A percentile compares a stretch with the other conserved stretches of the same genome.
phyloP scores from a whole-genome alignment of 2,888 invertebrate species.

The Calameuta pallipes region DNA sequence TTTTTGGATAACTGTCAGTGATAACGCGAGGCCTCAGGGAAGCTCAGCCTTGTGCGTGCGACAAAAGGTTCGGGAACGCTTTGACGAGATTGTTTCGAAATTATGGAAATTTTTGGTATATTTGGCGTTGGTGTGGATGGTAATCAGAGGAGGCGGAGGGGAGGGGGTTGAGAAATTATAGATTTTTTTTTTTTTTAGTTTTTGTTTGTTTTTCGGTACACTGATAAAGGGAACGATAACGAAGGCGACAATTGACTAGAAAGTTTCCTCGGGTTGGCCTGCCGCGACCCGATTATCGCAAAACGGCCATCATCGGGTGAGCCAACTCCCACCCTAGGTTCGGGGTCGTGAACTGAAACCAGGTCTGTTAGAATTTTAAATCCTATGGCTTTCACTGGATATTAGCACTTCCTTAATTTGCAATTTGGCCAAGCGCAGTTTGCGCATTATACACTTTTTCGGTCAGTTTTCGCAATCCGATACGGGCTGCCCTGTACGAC shows the following conservation, averaged over 20 bases:
- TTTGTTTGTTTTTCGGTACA: neutral
- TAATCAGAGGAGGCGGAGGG: neutral
- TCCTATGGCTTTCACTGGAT: neutral
- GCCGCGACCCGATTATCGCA: neutral
- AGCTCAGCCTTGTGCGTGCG: neutral
- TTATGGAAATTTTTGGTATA: neutral
- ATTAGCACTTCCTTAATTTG: conserved; percentile 6
- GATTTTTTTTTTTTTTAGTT: neutral
- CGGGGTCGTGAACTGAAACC: conserved; percentile 35
- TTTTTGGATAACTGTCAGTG: neutral
- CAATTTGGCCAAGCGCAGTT: neutral
- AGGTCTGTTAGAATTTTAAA: conserved; percentile 30
- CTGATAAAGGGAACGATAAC: conserved; percentile 1
- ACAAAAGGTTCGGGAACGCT: neutral
- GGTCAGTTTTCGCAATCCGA: neutral
- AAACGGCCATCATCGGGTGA: neutral
- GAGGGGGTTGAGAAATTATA: neutral
- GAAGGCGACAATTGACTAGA: neutral
- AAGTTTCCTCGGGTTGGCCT: neutral
- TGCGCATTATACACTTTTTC: neutral
- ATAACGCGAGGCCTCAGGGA: neutral
- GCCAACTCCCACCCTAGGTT: neutral
- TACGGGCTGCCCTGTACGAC: neutral
- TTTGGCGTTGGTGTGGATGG: too few species aligned
- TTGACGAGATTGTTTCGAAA: neutral